phyloP scores from a whole-genome alignment of 1,140 invertebrate genomes.

The Drosophila mojavensis region DNA sequence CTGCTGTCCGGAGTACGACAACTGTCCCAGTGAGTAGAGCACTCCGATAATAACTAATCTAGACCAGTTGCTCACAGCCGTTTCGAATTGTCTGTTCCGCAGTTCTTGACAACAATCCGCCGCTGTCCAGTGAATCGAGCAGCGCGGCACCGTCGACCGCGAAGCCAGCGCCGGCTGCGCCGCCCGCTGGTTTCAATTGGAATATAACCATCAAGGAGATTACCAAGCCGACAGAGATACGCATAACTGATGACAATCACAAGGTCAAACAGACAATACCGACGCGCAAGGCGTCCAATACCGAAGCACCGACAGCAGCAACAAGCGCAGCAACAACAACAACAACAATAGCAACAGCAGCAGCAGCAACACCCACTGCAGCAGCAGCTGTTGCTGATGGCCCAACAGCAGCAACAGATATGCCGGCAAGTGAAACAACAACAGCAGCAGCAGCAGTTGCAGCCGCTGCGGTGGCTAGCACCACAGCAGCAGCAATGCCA shows the following conservation, averaged over 20 bases:
- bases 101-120: constrained; percentile 72
- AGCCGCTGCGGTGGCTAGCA: constrained; percentile 2
- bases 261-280: constrained; percentile 69
- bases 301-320: constrained; percentile 42
- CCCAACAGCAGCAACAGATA: constrained; percentile 17
- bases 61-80: background rate
- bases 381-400: constrained; percentile 12
- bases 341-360: background rate
- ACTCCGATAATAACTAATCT: background rate
- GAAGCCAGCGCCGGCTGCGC: constrained; percentile 44
- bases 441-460: constrained; percentile 15
- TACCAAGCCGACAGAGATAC: constrained; percentile 82
- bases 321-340: constrained; percentile 22
- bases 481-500: constrained; percentile 1
- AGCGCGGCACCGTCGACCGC: constrained; percentile 38
- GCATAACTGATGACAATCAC: constrained; percentile 79
- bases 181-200: constrained; percentile 66
- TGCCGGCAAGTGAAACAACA: constrained; percentile 6
- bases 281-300: constrained; percentile 50
- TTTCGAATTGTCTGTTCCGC: background rate
- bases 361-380: background rate
- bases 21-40: constrained; percentile 88
- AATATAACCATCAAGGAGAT: constrained; percentile 84
- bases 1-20: constrained; percentile 92
- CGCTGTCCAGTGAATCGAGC: constrained; percentile 46